Evolutionary conservation across 2,113 vertebrate genomes (phyloP), one percentile per base, ranked within the genome.

Genomic region (Puffinus mauretanicus): DNA sequence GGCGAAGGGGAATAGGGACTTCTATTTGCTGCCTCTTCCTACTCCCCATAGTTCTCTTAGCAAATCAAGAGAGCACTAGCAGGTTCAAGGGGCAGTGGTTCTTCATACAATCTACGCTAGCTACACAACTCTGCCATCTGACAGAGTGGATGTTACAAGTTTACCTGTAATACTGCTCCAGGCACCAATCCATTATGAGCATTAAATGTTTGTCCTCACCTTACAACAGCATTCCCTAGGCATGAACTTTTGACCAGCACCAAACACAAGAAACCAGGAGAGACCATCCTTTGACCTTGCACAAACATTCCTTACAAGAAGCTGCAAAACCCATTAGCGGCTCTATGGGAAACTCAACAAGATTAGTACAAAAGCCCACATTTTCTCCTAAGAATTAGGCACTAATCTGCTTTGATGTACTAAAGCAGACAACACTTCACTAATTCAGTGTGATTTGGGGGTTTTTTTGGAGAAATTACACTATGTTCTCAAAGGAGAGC

Each of bases 331-430:
- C 61, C 3, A 0, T 25, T 40, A 79, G 34, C 5, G 2, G 16
- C 58, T 84, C 42, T 40, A 25, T 13, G n/a, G 88, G 78, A 94
- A 93, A 75, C 54, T 73, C 84, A 22, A 4, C 36, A 32, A 69
- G 89, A 82, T 65, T 82, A 67, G 62, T 13, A 57, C 24, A 61
- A 73, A 66, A 82, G 51, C 36, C n/a, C 57, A n/a, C 7, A 8
- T 88, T 91, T 82, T 91, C 71, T 88, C 73, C 32, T 8, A 78
- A 65, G 66, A 79, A 66, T 61, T 69, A 46, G 67, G 70, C 61
- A 58, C 49, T 82, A 84, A 95, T 76, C 83, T 91, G 58, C 75
- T 96, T 49, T 76, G 86, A 91, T 44, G 58, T 49, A 87, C 60
- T 65, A 44, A 80, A 84, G 46, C 66, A 85, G 49, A 82, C 6